These are phyloP conservation scores for Vipera latastei DNA, from an alignment of 2,797 vertebrate species.

Conservation along the genomic window DNA sequence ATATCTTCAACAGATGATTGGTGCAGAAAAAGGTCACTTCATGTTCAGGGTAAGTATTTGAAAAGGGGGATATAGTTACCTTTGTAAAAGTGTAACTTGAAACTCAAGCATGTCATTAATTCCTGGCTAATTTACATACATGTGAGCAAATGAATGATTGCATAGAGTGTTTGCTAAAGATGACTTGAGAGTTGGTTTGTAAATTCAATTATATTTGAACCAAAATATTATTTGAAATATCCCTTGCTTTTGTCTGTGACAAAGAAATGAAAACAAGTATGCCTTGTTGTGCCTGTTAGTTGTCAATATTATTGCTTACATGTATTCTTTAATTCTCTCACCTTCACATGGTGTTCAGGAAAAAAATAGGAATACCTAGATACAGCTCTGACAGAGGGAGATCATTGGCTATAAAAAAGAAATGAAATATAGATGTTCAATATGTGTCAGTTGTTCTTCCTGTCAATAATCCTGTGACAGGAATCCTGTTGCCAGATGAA, in stretches of 20 bases:
- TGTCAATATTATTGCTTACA: background rate
- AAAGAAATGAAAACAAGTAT: accelerated
- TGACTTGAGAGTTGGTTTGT: background rate
- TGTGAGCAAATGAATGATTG: background rate
- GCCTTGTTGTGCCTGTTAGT: background rate
- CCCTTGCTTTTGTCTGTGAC: accelerated
- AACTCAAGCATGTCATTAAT: background rate
- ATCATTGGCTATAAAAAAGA: background rate
- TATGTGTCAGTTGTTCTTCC: background rate
- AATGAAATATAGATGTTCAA: background rate
- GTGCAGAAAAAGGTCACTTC: background rate
- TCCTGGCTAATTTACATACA: background rate
- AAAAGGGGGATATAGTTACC: background rate
- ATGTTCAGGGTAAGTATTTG: background rate
- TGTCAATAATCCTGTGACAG: background rate
- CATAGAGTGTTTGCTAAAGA: background rate
- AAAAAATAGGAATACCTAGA: background rate
- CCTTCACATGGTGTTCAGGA: background rate
- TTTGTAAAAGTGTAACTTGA: background rate
- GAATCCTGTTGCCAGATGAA: background rate
- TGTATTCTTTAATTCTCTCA: background rate
- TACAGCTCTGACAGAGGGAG: background rate
- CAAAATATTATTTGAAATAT: background rate
- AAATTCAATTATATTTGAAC: background rate
- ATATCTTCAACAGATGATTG: background rate